Evolutionary conservation across 2,113 vertebrate genomes (phyloP).

Genomic region (Mus pahari): DNA sequence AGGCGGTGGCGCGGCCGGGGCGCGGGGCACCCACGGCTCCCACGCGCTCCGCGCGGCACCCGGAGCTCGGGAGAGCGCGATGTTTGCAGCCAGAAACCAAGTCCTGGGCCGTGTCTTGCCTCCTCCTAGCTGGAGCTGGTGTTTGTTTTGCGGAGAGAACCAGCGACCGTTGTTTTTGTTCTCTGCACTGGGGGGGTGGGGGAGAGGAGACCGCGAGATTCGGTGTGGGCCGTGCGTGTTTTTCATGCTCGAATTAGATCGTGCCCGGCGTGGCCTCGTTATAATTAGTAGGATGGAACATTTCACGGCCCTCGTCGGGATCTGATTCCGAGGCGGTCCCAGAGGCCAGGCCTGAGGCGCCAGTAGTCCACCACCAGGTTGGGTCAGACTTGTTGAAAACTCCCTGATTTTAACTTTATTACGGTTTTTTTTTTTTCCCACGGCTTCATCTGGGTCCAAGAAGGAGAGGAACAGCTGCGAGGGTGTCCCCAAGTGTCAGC

Average conservation of each 20-base stretch:
- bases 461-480: constrained; percentile 17
- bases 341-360: constrained; percentile 61
- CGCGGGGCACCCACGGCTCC: constrained; percentile 9
- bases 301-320: not conserved
- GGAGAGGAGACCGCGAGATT: not conserved
- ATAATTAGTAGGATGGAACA: not conserved
- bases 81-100: not conserved
- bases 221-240: not conserved
- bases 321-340: not conserved
- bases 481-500: constrained; percentile 39
- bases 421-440: constrained; percentile 62
- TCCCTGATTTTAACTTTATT: constrained; percentile 76
- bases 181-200: not conserved
- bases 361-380: not conserved
- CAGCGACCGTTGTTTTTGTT: constrained; percentile 76
- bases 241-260: not conserved
- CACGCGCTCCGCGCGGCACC: not conserved
- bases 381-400: constrained; percentile 75
- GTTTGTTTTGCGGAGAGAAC: constrained; percentile 53
- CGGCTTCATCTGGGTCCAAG: constrained; percentile 59
- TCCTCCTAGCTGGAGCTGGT: not conserved
- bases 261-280: constrained; percentile 1
- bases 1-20: constrained; percentile 57
- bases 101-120: constrained; percentile 40
- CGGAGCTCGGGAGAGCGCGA: not conserved